Evolutionary conservation across 2,888 invertebrate genomes (phyloP), one percentile per base, ranked within the genome.

Genomic region (Hermaeophaga mercurialis): DNA sequence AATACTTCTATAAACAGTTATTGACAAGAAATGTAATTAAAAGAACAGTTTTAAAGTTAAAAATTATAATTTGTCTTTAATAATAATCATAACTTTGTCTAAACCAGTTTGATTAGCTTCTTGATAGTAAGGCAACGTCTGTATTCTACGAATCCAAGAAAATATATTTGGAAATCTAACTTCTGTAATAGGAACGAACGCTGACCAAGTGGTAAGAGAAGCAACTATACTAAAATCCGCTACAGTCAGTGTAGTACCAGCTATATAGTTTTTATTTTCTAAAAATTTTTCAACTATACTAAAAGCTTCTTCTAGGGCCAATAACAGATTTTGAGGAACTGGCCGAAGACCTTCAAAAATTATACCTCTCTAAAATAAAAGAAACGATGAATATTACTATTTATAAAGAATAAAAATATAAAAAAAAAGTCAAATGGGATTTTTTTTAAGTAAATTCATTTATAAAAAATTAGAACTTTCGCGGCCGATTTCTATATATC

Each of bases 71-170:
- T 34, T 41, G 7, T 36, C 3, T 14, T 56, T 38, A 5, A 55
- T 18, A 12, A 12, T 2, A n/a, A 49, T 14, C 4, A 12, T 1
- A 14, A 33, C 15, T 17, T 18, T 3, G 2, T 43, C 48, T 9
- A 44, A 17, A 7, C 54, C 58, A 9, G 7, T 9, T 38, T 46
- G 12, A 24, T 55, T 59, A 5, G 3, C 46, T 26, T 55, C 64
- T 18, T 65, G 58, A 15, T 65, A 66, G 54, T 69, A 78, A 1
- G 77, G 67, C 12, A 74, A 66, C 15, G 60, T 54, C 44, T 75
- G 72, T 62, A 78, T 68, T 2, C 63, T 63, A 7, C 70, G 66
- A 7, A 75, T 56, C 79, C 79, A 80, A n/a, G 69, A 70, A 5
- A 36, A 26, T 12, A 69, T 31, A 31, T 64, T 68, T 0, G 70